A percentile compares a stretch with the other conserved stretches of the same genome.
phyloP scores from a whole-genome alignment of 2,797 vertebrate genomes.

The Typhlichthys eigenmanni region DNA sequence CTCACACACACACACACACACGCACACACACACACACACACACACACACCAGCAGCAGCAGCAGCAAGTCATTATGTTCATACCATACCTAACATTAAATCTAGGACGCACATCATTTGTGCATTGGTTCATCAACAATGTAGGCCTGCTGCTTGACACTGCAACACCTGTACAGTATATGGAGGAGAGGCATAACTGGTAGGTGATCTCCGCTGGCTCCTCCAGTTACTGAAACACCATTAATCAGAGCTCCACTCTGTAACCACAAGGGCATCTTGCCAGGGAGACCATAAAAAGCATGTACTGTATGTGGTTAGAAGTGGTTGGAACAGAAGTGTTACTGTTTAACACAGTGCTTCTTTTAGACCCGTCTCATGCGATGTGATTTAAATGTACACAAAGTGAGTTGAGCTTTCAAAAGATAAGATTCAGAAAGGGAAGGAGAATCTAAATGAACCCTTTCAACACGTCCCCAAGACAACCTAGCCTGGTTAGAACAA shows the following conservation, averaged over 20 bases:
- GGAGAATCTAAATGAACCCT: too few species aligned
- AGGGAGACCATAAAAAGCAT: neutral
- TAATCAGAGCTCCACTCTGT: conserved; percentile 4
- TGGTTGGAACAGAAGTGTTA: neutral
- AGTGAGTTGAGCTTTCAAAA: neutral
- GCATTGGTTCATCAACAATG: neutral
- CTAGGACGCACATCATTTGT: conserved; percentile 19
- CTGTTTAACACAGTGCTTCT: neutral
- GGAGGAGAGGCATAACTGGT: neutral
- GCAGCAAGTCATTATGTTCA: conserved; percentile 17
- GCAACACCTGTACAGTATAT: neutral
- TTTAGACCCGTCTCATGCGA: neutral
- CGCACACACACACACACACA: neutral
- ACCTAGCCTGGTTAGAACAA: too few species aligned
- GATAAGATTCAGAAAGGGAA: neutral
- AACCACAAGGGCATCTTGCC: neutral
- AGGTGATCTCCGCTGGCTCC: neutral
- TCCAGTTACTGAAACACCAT: conserved; percentile 2
- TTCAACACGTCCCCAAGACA: too few species aligned
- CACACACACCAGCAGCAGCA: neutral
- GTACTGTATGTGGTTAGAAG: neutral
- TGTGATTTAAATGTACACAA: neutral
- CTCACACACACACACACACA: conserved; percentile 1
- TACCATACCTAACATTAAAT: conserved; percentile 7
- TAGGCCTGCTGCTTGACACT: too few species aligned